Percentiles rank a stretch among this genome's conserved stretches.
These are phyloP conservation scores for Onychorhynchus coronatus DNA, from an alignment of 2,113 vertebrate genomes.

Conservation along the genomic window DNA sequence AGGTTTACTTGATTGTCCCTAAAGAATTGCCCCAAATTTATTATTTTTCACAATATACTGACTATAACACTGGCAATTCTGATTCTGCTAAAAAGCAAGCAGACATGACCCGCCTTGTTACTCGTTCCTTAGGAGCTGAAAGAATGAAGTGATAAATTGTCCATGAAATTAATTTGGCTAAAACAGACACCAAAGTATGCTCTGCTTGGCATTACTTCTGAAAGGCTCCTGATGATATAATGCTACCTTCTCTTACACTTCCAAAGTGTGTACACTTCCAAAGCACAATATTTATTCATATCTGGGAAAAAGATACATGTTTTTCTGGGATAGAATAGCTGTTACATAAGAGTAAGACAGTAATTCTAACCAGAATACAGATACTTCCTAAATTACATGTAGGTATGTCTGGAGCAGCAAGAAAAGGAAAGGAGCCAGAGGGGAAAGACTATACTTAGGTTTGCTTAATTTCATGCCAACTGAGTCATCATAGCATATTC, in stretches of 20 bases:
- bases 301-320: neutral
- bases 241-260: neutral
- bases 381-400: neutral
- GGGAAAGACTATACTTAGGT: neutral
- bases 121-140: neutral
- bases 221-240: neutral
- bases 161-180: neutral
- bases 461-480: neutral
- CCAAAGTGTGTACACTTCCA: neutral
- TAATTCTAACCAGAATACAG: neutral
- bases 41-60: neutral
- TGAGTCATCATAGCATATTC: neutral
- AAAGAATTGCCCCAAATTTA: neutral
- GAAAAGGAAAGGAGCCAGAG: neutral
- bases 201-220: neutral
- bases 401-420: neutral
- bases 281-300: neutral
- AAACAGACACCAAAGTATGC: neutral
- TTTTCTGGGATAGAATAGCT: neutral
- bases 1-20: neutral
- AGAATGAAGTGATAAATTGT: neutral
- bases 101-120: neutral
- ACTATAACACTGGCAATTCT: neutral
- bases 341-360: neutral
- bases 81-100: neutral